A percentile compares a stretch with the other conserved stretches of the same genome.
These are phyloP conservation scores for Chrysolina americana DNA, from an alignment of 2,888 invertebrate species.

Conservation along the genomic window DNA sequence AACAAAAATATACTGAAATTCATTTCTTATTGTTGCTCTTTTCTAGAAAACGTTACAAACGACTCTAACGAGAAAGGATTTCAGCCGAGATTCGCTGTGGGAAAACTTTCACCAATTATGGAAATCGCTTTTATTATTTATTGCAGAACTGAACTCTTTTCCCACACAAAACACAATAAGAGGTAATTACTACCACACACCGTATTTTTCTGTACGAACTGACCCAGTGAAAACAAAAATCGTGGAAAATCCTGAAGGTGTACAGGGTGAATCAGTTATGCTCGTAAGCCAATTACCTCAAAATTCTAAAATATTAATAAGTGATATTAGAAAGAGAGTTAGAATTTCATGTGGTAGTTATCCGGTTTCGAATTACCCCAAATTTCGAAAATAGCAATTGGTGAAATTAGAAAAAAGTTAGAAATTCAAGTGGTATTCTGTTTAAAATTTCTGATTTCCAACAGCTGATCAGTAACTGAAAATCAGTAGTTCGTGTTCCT, in stretches of 20 bases:
- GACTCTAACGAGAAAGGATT: neutral
- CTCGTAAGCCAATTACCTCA: too few species aligned
- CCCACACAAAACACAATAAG: neutral
- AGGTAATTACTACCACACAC: neutral
- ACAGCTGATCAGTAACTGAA: too few species aligned
- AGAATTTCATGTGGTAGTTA: too few species aligned
- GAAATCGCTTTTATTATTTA: conserved; percentile 9
- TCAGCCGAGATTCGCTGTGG: conserved; percentile 9
- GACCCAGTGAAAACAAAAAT: neutral
- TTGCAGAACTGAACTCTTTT: neutral
- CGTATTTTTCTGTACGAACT: neutral
- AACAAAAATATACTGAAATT: neutral
- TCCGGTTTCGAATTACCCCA: too few species aligned
- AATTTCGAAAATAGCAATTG: too few species aligned
- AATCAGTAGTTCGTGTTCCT: too few species aligned
- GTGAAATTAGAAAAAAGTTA: too few species aligned
- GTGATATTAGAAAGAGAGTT: too few species aligned
- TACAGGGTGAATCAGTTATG: too few species aligned
- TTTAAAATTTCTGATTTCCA: too few species aligned
- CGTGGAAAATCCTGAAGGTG: neutral
- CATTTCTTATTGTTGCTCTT: neutral
- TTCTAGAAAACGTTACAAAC: neutral
- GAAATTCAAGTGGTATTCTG: too few species aligned
- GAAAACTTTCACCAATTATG: conserved; percentile 20
- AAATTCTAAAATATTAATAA: too few species aligned